phyloP scores from a whole-genome alignment of 2,888 invertebrate species.

The Melieria omissa region DNA sequence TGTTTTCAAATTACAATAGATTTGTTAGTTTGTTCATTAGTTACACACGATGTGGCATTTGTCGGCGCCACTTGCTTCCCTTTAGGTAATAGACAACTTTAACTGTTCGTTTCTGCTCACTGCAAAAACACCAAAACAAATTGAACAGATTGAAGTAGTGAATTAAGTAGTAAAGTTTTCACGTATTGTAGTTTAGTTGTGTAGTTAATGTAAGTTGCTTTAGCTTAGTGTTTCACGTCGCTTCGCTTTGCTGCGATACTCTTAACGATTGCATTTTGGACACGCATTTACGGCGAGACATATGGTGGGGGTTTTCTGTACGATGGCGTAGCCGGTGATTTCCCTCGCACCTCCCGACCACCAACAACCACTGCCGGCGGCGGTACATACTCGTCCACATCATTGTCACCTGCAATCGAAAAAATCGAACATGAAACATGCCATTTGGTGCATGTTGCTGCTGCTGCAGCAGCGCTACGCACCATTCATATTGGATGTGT shows the following conservation, averaged over 20 bases:
- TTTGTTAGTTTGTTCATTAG: constrained; percentile 25
- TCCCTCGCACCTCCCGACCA: constrained; percentile 76
- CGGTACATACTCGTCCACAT: constrained; percentile 87
- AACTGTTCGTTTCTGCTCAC: background rate
- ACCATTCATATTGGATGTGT: constrained; percentile 66
- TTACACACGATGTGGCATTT: background rate
- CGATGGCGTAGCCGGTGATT: constrained; percentile 86
- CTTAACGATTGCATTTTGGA: background rate
- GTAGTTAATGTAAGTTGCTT: constrained; percentile 5
- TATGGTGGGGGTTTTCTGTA: constrained; percentile 97
- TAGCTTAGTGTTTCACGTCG: background rate
- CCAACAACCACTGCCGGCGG: constrained; percentile 80
- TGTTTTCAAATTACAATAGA: constrained; percentile 27
- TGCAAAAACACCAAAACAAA: constrained; percentile 10
- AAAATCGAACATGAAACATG: background rate
- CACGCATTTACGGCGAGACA: constrained; percentile 87
- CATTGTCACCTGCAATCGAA: constrained; percentile 60
- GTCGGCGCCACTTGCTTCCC: constrained; percentile 5
- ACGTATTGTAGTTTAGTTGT: constrained; percentile 21
- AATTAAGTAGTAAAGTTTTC: constrained; percentile 32
- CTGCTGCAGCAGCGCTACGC: constrained; percentile 24
- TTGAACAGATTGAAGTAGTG: constrained; percentile 24
- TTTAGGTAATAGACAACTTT: constrained; percentile 7
- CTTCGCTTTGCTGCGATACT: background rate
- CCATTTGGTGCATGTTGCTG: background rate